phyloP scores from a whole-genome alignment of 2,888 invertebrate species.

The Cerastis leucographa region DNA sequence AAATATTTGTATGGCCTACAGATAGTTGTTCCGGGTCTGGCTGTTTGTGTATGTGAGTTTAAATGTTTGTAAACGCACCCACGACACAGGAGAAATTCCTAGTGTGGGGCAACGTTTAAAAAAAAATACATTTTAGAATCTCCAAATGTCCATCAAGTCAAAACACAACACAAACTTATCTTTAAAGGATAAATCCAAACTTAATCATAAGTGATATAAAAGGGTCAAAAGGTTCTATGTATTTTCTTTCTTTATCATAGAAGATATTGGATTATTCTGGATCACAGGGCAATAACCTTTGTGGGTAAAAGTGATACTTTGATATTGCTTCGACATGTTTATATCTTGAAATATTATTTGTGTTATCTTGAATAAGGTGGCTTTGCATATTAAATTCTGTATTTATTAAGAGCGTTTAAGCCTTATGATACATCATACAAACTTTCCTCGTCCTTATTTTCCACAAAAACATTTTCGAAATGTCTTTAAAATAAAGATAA shows the following conservation, averaged over 20 bases:
- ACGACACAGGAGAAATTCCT: too few relatives aligned
- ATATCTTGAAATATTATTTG: not conserved
- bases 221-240: slow-evolving; percentile 29
- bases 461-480: too few relatives aligned
- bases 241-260: slow-evolving; percentile 22
- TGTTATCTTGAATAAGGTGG: not conserved
- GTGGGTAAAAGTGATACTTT: slow-evolving; percentile 1
- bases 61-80: too few relatives aligned
- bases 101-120: too few relatives aligned
- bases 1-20: too few relatives aligned
- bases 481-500: too few relatives aligned
- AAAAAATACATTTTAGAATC: not conserved
- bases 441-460: too few relatives aligned
- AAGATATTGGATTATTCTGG: slow-evolving; percentile 47
- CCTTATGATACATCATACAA: too few relatives aligned
- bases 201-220: slow-evolving; percentile 37
- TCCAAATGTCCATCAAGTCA: slow-evolving; percentile 10
- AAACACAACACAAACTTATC: slow-evolving; percentile 14
- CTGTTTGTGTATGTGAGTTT: too few relatives aligned
- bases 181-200: slow-evolving; percentile 23
- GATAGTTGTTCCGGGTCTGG: too few relatives aligned
- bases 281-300: slow-evolving; percentile 4
- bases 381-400: not conserved
- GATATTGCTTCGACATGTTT: slow-evolving; percentile 3
- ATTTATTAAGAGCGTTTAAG: too few relatives aligned